phyloP scores from a whole-genome alignment of 2,888 invertebrate genomes.

The Galerucella pusilla region DNA sequence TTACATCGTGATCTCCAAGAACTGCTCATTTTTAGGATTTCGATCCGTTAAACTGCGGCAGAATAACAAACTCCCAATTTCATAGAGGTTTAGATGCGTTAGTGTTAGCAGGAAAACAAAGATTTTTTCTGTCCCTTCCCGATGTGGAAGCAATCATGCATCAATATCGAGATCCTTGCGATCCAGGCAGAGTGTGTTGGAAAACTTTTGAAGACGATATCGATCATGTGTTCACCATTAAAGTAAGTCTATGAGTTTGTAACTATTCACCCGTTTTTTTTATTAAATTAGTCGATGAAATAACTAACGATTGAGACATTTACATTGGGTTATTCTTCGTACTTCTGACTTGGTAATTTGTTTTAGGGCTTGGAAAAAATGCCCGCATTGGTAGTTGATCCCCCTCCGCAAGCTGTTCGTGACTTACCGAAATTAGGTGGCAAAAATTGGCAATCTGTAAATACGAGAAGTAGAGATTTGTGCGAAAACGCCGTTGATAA shows the following conservation, averaged over 20 bases:
- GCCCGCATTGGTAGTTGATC: constrained; percentile 69
- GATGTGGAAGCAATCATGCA: constrained; percentile 74
- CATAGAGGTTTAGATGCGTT: constrained; percentile 75
- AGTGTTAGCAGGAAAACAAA: constrained; percentile 71
- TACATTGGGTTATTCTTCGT: background rate
- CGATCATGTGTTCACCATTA: constrained; percentile 70
- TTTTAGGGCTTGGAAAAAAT: constrained; percentile 72
- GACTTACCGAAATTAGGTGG: constrained; percentile 66
- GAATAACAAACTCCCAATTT: constrained; percentile 77
- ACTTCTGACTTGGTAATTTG: background rate
- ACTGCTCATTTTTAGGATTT: constrained; percentile 68
- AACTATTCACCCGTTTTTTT: too few species aligned
- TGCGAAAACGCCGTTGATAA: constrained; percentile 74
- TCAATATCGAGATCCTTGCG: constrained; percentile 79
- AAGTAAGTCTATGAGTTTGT: constrained; percentile 48
- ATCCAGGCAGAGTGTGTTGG: constrained; percentile 77
- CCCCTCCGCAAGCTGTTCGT: constrained; percentile 69
- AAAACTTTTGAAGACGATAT: constrained; percentile 82
- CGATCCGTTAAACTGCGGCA: constrained; percentile 76
- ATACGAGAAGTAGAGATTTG: constrained; percentile 45
- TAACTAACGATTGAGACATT: too few species aligned
- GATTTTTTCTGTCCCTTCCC: constrained; percentile 69
- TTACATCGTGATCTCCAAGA: background rate
- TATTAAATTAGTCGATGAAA: too few species aligned
- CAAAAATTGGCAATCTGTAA: constrained; percentile 65